Conservation (phyloP, 2,888 invertebrate genomes). For the Argyra leucocephala region DNA sequence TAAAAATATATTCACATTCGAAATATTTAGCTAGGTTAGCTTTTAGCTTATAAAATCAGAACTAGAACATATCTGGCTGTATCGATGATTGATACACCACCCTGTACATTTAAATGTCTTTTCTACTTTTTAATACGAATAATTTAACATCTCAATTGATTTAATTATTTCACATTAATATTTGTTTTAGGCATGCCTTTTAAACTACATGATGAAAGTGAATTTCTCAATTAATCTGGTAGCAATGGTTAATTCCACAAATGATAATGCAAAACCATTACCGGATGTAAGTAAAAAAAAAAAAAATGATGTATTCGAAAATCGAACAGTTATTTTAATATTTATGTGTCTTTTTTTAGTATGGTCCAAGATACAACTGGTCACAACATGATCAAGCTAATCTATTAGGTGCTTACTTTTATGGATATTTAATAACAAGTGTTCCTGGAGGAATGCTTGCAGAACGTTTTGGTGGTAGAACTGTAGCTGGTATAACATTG, state of each 20-base stretch:
- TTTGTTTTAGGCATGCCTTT: conserved; percentile 51
- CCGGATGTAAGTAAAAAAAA: conserved; percentile 33
- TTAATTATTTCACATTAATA: too few species aligned
- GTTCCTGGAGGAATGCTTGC: conserved; percentile 57
- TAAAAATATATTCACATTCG: too few species aligned
- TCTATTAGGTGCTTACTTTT: conserved; percentile 59
- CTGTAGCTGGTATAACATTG: conserved; percentile 48
- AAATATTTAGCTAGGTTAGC: too few species aligned
- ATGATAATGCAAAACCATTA: conserved; percentile 27
- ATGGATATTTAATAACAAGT: conserved; percentile 59
- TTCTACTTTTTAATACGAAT: too few species aligned
- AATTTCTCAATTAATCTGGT: conserved; percentile 67
- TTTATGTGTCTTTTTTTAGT: conserved; percentile 33
- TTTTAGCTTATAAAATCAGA: too few species aligned
- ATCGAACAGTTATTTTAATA: neutral
- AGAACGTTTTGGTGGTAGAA: conserved; percentile 54
- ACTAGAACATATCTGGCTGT: too few species aligned
- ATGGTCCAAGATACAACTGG: conserved; percentile 50
- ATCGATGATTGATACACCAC: too few species aligned
- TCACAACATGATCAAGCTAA: conserved; percentile 52
- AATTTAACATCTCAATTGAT: too few species aligned
- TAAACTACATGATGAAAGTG: conserved; percentile 63
- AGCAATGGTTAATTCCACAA: conserved; percentile 55
- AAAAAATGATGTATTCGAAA: neutral
- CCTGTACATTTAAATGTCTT: too few species aligned